Evolutionary conservation across 2,797 vertebrate genomes (phyloP), one percentile per base, ranked within the genome.

Genomic region (Chaenodraco wilsoni): DNA sequence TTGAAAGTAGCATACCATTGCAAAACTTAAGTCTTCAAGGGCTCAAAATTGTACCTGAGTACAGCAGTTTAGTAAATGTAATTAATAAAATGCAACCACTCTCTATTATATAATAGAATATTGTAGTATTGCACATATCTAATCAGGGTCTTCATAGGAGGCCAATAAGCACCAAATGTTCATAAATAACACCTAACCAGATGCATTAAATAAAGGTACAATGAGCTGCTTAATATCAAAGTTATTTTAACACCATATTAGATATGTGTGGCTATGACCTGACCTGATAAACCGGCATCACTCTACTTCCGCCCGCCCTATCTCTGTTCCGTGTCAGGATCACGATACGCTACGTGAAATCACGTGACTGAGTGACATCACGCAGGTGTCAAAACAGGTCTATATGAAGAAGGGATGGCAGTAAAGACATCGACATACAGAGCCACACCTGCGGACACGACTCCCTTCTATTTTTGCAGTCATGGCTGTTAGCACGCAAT

Each of bases 331-430:
- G 60, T 5, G 3, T 14, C 60, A 5, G 12, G 23, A 23, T 23
- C 23, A 4, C 3, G 45, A 8, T 31, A 16, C 8, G 10, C 12
- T 19, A 12, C 6, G 3, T 6, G 19, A 7, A 5, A 55, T 82
- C 87, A 84, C 19, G 13, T 87, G 84, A 83, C 74, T 0, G 1
- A 0, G 10, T 84, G 83, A 87, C 84, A 1, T 83, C 84, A 83
- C 56, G 2, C 21, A 83, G 81, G 85, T 88, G 15, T 58, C 3
- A 16, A 21, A 72, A 27, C 1, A 3, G 4, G 21, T 37, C 1
- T n/a, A 0, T 2, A 3, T 9, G 31, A 55, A 8, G 15, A 1
- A 44, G 2, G 27, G 12, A 23, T 14, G n/a, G 10, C 21, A 13
- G 45, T 55, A 11, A 3, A 3, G 10, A n/a, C 52, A 1, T 2